Conservation (phyloP, 1,140 invertebrate species). For the Nebria ingens region DNA sequence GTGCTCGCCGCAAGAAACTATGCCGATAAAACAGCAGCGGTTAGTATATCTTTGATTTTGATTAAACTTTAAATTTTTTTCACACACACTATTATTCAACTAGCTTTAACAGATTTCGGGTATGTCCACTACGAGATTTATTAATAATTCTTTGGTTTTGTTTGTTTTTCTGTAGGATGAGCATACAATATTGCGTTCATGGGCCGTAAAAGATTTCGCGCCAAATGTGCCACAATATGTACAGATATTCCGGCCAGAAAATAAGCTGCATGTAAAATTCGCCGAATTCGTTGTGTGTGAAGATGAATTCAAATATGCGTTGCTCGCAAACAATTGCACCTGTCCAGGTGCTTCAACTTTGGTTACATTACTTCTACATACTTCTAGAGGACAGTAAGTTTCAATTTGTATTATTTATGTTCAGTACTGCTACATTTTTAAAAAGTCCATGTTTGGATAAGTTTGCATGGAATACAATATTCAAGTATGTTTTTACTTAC, state of each 20-base stretch:
- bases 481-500: too few species aligned
- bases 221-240: conserved; percentile 94
- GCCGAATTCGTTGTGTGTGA: conserved; percentile 97
- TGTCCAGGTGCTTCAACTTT: conserved; percentile 94
- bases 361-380: conserved; percentile 89
- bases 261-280: conserved; percentile 97
- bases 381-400: conserved; percentile 90
- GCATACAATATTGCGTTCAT: conserved; percentile 92
- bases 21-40: conserved; percentile 90
- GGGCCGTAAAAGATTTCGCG: conserved; percentile 97
- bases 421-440: too few species aligned
- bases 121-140: too few species aligned
- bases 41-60: too few species aligned
- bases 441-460: too few species aligned
- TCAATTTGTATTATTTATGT: too few species aligned
- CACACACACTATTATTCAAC: too few species aligned
- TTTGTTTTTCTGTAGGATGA: conserved; percentile 57
- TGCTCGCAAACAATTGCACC: conserved; percentile 94
- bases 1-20: conserved; percentile 90
- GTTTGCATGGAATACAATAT: too few species aligned
- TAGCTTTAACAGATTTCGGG: too few species aligned
- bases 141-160: too few species aligned
- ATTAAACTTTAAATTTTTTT: too few species aligned
- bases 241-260: conserved; percentile 95
- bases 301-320: conserved; percentile 94